Conservation (phyloP, 2,888 invertebrate genomes). For the Eledone cirrhosa region DNA sequence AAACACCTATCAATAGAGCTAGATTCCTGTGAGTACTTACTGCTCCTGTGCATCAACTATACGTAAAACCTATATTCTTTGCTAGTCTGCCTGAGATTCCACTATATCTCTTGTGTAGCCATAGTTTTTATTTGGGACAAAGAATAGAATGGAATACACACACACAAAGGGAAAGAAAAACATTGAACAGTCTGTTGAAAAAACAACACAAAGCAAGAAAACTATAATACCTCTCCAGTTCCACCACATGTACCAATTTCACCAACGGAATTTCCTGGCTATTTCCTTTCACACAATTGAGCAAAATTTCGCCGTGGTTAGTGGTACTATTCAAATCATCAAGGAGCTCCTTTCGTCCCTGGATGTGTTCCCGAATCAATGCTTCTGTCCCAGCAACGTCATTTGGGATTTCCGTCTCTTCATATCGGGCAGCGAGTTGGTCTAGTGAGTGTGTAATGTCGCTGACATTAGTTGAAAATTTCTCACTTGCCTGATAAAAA, state of each 20-base stretch:
- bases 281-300: conserved; percentile 71
- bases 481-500: conserved; percentile 82
- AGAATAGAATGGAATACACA: no score
- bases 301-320: conserved; percentile 86
- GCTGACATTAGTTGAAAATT: conserved; percentile 90
- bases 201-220: no score
- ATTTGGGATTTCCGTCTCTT: conserved; percentile 92
- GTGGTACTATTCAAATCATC: conserved; percentile 87
- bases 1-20: no score
- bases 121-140: no score
- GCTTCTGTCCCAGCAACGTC: conserved; percentile 90
- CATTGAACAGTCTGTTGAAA: no score
- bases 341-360: conserved; percentile 66
- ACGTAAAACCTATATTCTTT: no score
- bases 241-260: conserved; percentile 79
- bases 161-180: no score
- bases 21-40: no score
- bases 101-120: no score
- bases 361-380: conserved; percentile 77
- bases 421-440: conserved; percentile 85
- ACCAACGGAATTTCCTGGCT: conserved; percentile 48
- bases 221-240: conserved; percentile 85
- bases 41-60: no score
- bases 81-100: no score
- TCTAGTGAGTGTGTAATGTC: conserved; percentile 88